phyloP scores from a whole-genome alignment of 2,888 invertebrate species.

The Bursaphelenchus okinawaensis region DNA sequence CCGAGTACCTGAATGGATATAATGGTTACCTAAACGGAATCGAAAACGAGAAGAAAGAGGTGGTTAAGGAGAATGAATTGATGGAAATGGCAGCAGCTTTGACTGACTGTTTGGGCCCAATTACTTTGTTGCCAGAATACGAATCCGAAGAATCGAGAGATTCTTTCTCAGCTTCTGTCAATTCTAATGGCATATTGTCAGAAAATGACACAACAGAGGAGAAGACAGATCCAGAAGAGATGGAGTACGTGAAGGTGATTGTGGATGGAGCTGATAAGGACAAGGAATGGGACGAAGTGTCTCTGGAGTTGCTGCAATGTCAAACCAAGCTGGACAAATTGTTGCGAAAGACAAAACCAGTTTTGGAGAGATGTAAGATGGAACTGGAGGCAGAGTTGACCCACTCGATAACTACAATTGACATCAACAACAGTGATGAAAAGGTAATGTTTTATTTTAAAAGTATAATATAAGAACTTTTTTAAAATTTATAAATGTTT shows the following conservation, averaged over 20 bases:
- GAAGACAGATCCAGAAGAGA: not conserved
- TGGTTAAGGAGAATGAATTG: not conserved
- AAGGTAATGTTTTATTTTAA: constrained; percentile 8
- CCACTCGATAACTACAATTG: constrained; percentile 9
- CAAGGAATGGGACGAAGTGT: constrained; percentile 10
- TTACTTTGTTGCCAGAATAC: not conserved
- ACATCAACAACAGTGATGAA: constrained; percentile 1
- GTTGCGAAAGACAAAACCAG: not conserved
- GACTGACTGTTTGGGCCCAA: not conserved
- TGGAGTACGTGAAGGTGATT: not conserved
- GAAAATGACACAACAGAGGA: not conserved
- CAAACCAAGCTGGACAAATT: constrained; percentile 7
- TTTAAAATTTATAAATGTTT: too few relatives aligned
- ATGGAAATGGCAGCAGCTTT: not conserved
- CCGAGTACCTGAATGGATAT: not conserved
- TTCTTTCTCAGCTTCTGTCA: not conserved
- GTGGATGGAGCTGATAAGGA: not conserved
- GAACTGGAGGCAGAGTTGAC: constrained; percentile 8
- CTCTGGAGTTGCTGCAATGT: constrained; percentile 1
- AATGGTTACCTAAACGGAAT: not conserved
- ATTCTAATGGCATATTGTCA: not conserved
- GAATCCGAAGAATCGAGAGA: not conserved
- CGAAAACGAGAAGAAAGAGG: not conserved
- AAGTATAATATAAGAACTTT: too few relatives aligned
- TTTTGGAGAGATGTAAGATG: not conserved